These are phyloP conservation scores for Elymnias hypermnestra DNA, from an alignment of 1,140 invertebrate species.

Conservation along the genomic window DNA sequence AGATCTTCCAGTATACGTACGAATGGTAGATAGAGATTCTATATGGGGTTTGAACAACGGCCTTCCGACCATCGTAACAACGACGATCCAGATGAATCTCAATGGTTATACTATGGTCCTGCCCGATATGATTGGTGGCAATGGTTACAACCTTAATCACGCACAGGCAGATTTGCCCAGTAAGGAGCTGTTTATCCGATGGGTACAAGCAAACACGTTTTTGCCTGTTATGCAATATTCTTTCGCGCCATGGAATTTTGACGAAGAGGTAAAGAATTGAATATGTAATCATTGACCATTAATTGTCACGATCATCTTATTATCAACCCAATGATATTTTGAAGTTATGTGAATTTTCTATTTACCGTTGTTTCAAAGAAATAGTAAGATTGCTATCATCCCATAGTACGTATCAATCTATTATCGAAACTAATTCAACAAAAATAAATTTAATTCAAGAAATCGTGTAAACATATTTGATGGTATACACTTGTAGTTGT, in stretches of 20 bases:
- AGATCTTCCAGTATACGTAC: constrained; percentile 86
- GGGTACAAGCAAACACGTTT: constrained; percentile 91
- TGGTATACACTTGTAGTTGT: no score
- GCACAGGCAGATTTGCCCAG: constrained; percentile 76
- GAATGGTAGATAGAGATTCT: constrained; percentile 93
- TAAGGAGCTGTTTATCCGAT: constrained; percentile 91
- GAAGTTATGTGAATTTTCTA: no score
- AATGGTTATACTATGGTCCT: constrained; percentile 91
- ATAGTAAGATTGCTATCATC: no score
- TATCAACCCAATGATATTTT: no score
- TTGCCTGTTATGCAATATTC: constrained; percentile 94
- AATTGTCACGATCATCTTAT: no score
- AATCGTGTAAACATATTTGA: no score
- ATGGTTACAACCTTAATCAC: constrained; percentile 80
- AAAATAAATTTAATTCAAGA: no score
- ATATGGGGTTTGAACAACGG: constrained; percentile 89
- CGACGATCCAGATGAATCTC: constrained; percentile 87
- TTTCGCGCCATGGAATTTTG: constrained; percentile 91
- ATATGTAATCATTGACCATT: no score
- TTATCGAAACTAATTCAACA: no score
- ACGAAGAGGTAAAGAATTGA: constrained; percentile 80
- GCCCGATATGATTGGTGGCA: constrained; percentile 96
- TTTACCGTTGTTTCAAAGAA: no score
- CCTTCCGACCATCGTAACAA: constrained; percentile 86
- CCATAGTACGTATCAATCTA: no score